Conservation (phyloP, 2,888 invertebrate species). For the Orgyia antiqua region DNA sequence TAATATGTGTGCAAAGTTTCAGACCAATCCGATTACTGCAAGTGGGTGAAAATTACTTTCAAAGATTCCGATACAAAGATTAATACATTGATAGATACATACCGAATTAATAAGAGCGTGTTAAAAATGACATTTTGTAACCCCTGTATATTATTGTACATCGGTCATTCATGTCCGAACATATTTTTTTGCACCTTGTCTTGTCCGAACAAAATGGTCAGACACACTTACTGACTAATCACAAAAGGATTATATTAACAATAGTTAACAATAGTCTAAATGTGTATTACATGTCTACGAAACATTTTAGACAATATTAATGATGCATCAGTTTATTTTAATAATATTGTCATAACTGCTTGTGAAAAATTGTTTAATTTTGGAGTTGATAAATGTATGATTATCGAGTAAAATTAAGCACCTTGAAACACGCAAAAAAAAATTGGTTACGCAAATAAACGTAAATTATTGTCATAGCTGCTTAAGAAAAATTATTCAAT, state of each 20-base stretch:
- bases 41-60: too few relatives aligned
- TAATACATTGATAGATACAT: too few relatives aligned
- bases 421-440: too few relatives aligned
- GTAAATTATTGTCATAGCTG: too few relatives aligned
- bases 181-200: conserved; percentile 59
- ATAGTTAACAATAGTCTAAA: conserved; percentile 32
- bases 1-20: too few relatives aligned
- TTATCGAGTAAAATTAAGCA: too few relatives aligned
- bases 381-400: neutral
- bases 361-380: conserved; percentile 18
- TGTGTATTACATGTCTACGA: conserved; percentile 30
- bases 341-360: conserved; percentile 18
- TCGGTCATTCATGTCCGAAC: conserved; percentile 59
- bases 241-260: conserved; percentile 50
- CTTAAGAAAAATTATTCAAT: too few relatives aligned
- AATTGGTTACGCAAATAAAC: too few relatives aligned
- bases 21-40: too few relatives aligned
- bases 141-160: conserved; percentile 34
- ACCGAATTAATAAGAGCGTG: too few relatives aligned
- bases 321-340: conserved; percentile 23
- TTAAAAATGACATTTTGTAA: too few relatives aligned
- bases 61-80: too few relatives aligned
- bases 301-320: conserved; percentile 29
- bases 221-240: conserved; percentile 45
- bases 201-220: conserved; percentile 36